Evolutionary conservation across 1,140 invertebrate species (phyloP).

Genomic region (Cotesia chilonis): DNA sequence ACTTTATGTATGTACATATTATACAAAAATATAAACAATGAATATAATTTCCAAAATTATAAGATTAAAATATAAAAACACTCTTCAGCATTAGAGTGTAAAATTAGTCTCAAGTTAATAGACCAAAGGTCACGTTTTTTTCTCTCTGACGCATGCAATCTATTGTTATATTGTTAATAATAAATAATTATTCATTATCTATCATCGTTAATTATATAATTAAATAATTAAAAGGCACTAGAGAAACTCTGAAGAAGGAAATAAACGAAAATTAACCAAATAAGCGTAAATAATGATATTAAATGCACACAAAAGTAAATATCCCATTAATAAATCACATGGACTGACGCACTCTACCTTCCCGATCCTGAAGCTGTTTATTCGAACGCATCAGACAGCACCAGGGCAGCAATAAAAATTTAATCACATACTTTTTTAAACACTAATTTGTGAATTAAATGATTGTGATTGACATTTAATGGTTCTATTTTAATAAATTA

Average conservation of each 20-base stretch:
- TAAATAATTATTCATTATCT: not conserved
- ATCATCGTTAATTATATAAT: not conserved
- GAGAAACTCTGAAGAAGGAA: constrained; percentile 38
- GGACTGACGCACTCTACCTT: constrained; percentile 74
- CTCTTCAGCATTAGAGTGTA: too few species aligned
- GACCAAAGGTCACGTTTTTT: too few species aligned
- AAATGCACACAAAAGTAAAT: constrained; percentile 71
- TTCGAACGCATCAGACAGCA: constrained; percentile 44
- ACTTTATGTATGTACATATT: too few species aligned
- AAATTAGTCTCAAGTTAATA: too few species aligned
- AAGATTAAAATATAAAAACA: too few species aligned
- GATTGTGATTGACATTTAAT: not conserved
- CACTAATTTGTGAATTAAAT: constrained; percentile 28
- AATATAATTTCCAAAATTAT: too few species aligned
- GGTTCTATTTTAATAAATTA: constrained; percentile 44
- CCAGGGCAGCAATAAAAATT: constrained; percentile 53
- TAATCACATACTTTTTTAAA: constrained; percentile 39
- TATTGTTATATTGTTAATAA: too few species aligned
- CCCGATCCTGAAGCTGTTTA: constrained; percentile 73
- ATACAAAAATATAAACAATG: too few species aligned
- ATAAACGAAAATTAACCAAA: constrained; percentile 56
- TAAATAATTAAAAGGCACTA: constrained; percentile 24
- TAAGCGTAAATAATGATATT: constrained; percentile 73
- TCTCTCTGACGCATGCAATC: too few species aligned
- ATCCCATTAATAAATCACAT: constrained; percentile 72